phyloP scores from a whole-genome alignment of 2,797 vertebrate species.

The Vipera ursinii region DNA sequence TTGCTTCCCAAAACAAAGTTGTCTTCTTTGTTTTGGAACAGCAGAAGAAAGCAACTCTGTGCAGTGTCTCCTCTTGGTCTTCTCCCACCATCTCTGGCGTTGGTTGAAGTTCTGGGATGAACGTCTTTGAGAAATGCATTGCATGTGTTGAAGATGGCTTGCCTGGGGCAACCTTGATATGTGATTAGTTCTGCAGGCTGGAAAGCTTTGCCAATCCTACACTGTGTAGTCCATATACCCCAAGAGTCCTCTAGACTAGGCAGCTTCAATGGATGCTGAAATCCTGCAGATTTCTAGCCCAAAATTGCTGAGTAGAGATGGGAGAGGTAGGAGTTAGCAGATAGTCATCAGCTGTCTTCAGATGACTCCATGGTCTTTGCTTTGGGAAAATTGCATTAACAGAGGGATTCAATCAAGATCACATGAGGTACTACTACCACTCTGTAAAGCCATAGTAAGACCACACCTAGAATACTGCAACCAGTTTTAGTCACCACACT shows the following conservation, averaged over 20 bases:
- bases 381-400: not conserved
- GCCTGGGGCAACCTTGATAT: not conserved
- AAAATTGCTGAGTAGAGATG: not conserved
- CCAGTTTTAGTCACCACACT: no score
- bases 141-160: not conserved
- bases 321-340: not conserved
- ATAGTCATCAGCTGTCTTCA: not conserved
- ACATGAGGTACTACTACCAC: no score
- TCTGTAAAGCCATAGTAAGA: no score
- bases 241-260: not conserved
- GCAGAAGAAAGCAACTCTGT: not conserved
- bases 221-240: not conserved
- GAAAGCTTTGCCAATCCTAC: not conserved
- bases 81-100: not conserved
- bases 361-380: not conserved
- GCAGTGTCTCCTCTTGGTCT: not conserved
- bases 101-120: not conserved
- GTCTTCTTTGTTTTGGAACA: not conserved
- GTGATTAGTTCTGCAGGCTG: not conserved
- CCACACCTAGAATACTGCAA: no score
- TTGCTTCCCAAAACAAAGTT: not conserved
- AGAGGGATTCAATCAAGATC: no score
- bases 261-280: not conserved
- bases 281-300: not conserved
- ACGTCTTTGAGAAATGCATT: not conserved